These are phyloP conservation scores for Triops cancriformis DNA, from an alignment of 1,140 invertebrate genomes.

Conservation along the genomic window DNA sequence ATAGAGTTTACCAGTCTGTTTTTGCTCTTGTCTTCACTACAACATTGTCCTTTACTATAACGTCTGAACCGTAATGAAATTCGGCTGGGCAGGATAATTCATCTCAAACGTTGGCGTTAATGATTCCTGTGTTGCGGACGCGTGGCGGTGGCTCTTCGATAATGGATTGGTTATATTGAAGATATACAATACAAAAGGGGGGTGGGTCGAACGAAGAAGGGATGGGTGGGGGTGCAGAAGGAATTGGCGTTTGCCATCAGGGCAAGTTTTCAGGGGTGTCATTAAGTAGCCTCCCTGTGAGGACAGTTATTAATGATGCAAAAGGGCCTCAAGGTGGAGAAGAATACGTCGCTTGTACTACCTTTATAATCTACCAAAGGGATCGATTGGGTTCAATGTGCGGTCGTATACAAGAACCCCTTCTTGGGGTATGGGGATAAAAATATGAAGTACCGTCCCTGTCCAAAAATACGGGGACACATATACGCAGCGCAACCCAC, in stretches of 20 bases:
- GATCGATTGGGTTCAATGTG: not conserved
- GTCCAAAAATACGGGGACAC: too few relatives aligned
- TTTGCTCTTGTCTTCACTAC: too few relatives aligned
- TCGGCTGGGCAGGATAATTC: too few relatives aligned
- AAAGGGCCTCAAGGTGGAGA: not conserved
- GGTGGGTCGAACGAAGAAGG: not conserved
- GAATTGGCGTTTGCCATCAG: not conserved
- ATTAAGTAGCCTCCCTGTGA: not conserved
- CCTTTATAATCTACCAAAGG: not conserved
- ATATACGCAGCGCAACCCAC: too few relatives aligned
- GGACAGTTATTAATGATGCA: slow-evolving; percentile 6
- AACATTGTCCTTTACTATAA: too few relatives aligned
- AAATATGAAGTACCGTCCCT: too few relatives aligned
- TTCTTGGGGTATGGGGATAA: too few relatives aligned
- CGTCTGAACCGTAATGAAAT: too few relatives aligned
- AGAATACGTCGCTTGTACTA: not conserved
- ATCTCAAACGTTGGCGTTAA: too few relatives aligned
- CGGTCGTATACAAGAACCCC: too few relatives aligned
- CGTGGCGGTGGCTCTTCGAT: not conserved
- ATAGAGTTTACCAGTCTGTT: too few relatives aligned
- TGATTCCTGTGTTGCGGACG: too few relatives aligned
- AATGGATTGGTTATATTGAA: not conserved
- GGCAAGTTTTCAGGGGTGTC: not conserved
- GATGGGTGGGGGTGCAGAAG: not conserved
- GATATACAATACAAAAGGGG: not conserved